Conservation (phyloP, 2,113 vertebrate species). For the Cyprinodon variegatus region DNA sequence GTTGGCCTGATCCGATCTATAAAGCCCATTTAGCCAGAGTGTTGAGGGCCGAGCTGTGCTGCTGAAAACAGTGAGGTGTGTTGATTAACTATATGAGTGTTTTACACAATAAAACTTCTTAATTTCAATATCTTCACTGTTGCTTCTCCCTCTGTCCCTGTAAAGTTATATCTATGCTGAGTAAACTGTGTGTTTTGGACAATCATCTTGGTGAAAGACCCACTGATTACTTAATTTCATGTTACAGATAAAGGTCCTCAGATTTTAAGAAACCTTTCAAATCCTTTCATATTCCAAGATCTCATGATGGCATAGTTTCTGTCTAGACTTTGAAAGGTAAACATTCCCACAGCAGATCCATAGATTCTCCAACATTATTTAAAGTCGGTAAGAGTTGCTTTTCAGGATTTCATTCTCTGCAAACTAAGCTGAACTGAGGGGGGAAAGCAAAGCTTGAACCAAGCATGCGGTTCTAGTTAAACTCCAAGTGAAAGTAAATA, state of each 20-base stretch:
- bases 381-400: background rate
- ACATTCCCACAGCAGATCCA: background rate
- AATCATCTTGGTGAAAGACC: background rate
- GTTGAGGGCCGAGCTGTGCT: slow-evolving; percentile 16
- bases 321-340: background rate
- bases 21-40: slow-evolving; percentile 50
- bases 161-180: background rate
- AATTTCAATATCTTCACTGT: background rate
- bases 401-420: background rate
- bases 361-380: background rate
- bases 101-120: slow-evolving; percentile 37
- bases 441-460: background rate
- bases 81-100: slow-evolving; percentile 19
- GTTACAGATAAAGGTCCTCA: background rate
- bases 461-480: background rate
- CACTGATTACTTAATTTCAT: background rate
- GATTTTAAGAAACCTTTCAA: background rate
- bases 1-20: slow-evolving; percentile 46
- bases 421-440: background rate
- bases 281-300: background rate
- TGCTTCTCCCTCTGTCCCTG: background rate
- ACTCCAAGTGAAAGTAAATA: background rate
- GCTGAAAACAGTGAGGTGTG: slow-evolving; percentile 33
- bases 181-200: background rate
- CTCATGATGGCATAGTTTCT: background rate